Evolutionary conservation across 2,888 invertebrate genomes (phyloP), one percentile per base, ranked within the genome.

Genomic region (Leptothorax acervorum): DNA sequence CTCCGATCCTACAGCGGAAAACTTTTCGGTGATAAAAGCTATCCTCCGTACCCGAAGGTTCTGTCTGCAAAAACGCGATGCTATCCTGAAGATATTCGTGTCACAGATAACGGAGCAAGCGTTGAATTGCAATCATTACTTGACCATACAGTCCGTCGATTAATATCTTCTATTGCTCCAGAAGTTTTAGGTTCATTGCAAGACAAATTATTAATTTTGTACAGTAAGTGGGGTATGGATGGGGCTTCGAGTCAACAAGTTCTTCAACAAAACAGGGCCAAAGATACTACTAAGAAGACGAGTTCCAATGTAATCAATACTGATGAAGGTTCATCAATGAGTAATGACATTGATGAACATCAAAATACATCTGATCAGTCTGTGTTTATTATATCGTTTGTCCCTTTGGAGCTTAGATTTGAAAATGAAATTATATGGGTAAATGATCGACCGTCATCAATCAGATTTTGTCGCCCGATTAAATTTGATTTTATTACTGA

Each of bases 1-100:
- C 78, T 78, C 31, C 78, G 66, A 78, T 55, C 78, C n/a, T 66
- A 78, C 53, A 78, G 39, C 23, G 35, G 53, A 78, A 23, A 63
- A 35, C 42, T 66, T 39, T 39, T 68, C 1, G 68, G 78, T 9
- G 39, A n/a, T n/a, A n/a, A n/a, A n/a, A n/a, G n/a, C 65, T 51
- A 78, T 60, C 55, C 68, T 53, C 78, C 48, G 35, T 68, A 78
- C n/a, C 51, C 39, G 60, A 35, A 62, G 28, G 23, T 57, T 57
- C 57, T 57, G 23, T 28, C 57, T 57, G 23, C 57, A 57, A 57
- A 57, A 57, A 57, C 28, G 11, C 57, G 23, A 3, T 57, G 57
- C 57, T 57, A 57, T 57, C 57, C 57, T 11, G 1, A 57, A 57
- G 12, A 28, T 57, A 57, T 57, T 57, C 4, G 23, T 57, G 28